A percentile compares a stretch with the other conserved stretches of the same genome.
phyloP scores from a whole-genome alignment of 2,888 invertebrate genomes.

The Chrysolina americana region DNA sequence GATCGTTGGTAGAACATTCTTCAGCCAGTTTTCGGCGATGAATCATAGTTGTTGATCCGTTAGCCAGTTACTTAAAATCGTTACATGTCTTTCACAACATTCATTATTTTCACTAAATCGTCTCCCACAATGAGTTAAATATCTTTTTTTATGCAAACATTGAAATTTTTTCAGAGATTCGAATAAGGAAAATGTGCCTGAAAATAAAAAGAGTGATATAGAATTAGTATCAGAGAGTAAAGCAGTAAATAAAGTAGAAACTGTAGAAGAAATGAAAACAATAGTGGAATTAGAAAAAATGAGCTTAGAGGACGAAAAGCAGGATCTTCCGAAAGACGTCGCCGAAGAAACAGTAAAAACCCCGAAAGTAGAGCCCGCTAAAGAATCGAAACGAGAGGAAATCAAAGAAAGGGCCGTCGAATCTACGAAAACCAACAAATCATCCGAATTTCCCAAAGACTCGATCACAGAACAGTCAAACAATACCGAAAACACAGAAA shows the following conservation, averaged over 20 bases:
- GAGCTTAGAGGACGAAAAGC: slow-evolving; percentile 9
- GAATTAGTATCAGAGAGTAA: slow-evolving; percentile 40
- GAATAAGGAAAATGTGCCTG: slow-evolving; percentile 44
- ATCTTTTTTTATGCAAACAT: too few species aligned
- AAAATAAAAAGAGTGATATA: slow-evolving; percentile 42
- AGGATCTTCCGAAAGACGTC: slow-evolving; percentile 8
- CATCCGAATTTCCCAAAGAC: slow-evolving; percentile 30
- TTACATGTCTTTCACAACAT: too few species aligned
- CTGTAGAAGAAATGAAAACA: slow-evolving; percentile 4
- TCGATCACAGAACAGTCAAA: slow-evolving; percentile 32
- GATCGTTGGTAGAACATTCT: too few species aligned
- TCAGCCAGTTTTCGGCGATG: too few species aligned
- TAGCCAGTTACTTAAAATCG: too few species aligned
- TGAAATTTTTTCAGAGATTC: slow-evolving; percentile 39
- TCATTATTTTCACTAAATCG: too few species aligned
- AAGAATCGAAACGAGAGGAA: slow-evolving; percentile 16
- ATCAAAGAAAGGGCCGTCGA: slow-evolving; percentile 8
- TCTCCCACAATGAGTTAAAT: too few species aligned
- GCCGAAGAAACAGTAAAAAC: slow-evolving; percentile 9
- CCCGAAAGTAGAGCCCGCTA: background rate
- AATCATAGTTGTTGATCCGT: too few species aligned
- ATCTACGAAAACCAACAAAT: slow-evolving; percentile 8
- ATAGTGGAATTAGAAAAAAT: background rate
- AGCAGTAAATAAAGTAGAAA: slow-evolving; percentile 30
- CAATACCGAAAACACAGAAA: slow-evolving; percentile 29